Evolutionary conservation across 2,888 invertebrate genomes (phyloP), one percentile per base, ranked within the genome.

Genomic region (Heterodera filipjevi): DNA sequence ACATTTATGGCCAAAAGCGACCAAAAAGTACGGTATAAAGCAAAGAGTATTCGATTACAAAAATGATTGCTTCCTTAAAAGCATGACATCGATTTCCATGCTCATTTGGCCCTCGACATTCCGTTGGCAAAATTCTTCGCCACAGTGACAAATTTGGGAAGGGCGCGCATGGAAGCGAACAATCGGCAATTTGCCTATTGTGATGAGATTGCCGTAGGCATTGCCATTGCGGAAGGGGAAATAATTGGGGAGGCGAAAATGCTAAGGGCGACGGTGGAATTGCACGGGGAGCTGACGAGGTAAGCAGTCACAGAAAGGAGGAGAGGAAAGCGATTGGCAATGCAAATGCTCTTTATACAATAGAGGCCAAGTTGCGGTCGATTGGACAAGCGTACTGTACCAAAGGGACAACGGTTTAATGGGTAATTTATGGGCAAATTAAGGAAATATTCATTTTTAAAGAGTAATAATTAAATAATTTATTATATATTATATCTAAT

Each of bases 161-260:
- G 83, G 30, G 44, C 30, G 14, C 66, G 66, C 5, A 33, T 82
- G 39, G 79, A 76, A n/a, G 64, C 39, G 39, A 74, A 70, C 39
- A 74, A 71, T 16, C 53, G 77, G 32, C 82, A 84, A 70, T 82
- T 76, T 66, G 77, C 79, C 8, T 82, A 79, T 66, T 82, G 82
- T 44, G 82, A 82, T 39, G 89, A 90, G 46, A 84, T 90, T 44
- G 89, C 89, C n/a, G 85, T 89, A 6, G 89, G 89, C 19, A 84
- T 86, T 1, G 86, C 89, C 8, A 84, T 90, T 59, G 85, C 86
- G 53, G 87, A 88, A 1, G 73, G 78, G 35, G 66, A 80, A 10
- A 81, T 85, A 12, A 77, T 83, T 70, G 77, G 77, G 39, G 81
- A 82, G 27, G 33, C 79, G 33, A 81, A 81, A 49, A 66, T 79